Evolutionary conservation across 2,113 vertebrate species (phyloP), one percentile per base, ranked within the genome.

Genomic region (Heterocephalus glaber): DNA sequence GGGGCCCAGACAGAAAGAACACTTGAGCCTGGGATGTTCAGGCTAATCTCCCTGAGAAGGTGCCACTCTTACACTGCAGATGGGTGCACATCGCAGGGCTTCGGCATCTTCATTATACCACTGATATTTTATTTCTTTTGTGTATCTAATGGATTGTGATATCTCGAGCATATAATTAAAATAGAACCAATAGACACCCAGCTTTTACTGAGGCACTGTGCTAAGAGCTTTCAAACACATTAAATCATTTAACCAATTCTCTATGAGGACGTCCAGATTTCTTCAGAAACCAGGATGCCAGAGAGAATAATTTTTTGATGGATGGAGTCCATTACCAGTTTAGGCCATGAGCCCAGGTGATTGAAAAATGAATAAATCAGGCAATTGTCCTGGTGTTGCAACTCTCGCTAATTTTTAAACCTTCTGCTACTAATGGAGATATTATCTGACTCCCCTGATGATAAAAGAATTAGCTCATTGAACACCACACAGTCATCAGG

Each of bases 291-390:
- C 84, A 87, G 81, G 63, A 89, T 61, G 95, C 96, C 97, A 96
- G 87, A 89, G 86, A 90, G 96, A 96, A 96, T 95, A 96, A 97
- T 97, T 90, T 97, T 97, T 94, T 98, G 97, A 98, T 98, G 94
- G 84, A 97, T 97, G 82, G 96, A 95, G 81, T 97, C 97, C 92
- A 96, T 98, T 97, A 98, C 93, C 93, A 96, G 95, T 83, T 96
- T 96, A 97, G 94, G 95, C 97, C 85, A 97, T 63, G 95, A 96
- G 96, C 95, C 90, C 95, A 97, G 97, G 95, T 97, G 94, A 95
- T 60, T 95, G 97, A 96, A 92, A 95, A 97, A 74, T 35, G 84
- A 95, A 98, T 96, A 94, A 97, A 97, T 97, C 93, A 96, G 94
- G 60, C 70, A 68, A 87, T 96, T 96, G 95, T 95, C 90, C 89